These are phyloP conservation scores for Peromyscus aztecus DNA, from an alignment of 2,797 vertebrate species.

Conservation along the genomic window DNA sequence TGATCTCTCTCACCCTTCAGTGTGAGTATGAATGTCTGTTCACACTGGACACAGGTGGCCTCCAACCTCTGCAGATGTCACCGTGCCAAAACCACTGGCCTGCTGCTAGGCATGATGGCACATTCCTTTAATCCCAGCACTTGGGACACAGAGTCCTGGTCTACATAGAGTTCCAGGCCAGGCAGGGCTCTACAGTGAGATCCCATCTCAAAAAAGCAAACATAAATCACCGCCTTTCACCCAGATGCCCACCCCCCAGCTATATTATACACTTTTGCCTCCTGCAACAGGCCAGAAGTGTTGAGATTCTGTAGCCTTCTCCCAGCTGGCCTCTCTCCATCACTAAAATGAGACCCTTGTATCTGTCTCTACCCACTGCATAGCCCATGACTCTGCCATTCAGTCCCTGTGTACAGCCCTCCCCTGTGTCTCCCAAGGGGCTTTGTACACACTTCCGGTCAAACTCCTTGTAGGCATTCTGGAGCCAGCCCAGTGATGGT, in stretches of 20 bases:
- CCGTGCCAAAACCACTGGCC: background rate
- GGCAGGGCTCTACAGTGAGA: background rate
- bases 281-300: background rate
- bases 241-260: background rate
- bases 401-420: background rate
- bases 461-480: constrained; percentile 92
- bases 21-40: accelerated
- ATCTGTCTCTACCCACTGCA: accelerated
- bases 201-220: background rate
- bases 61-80: too few relatives aligned
- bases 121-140: background rate
- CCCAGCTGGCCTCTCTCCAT: background rate
- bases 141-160: background rate
- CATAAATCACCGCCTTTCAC: background rate
- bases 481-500: constrained; percentile 92
- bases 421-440: accelerated
- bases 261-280: background rate
- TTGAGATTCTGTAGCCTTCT: background rate
- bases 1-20: background rate
- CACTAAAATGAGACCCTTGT: too few relatives aligned
- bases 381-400: accelerated
- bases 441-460: constrained; percentile 91
- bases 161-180: background rate
- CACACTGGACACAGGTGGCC: background rate
- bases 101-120: background rate